Evolutionary conservation across 2,113 vertebrate species (phyloP).

Genomic region (Loxodonta africana): DNA sequence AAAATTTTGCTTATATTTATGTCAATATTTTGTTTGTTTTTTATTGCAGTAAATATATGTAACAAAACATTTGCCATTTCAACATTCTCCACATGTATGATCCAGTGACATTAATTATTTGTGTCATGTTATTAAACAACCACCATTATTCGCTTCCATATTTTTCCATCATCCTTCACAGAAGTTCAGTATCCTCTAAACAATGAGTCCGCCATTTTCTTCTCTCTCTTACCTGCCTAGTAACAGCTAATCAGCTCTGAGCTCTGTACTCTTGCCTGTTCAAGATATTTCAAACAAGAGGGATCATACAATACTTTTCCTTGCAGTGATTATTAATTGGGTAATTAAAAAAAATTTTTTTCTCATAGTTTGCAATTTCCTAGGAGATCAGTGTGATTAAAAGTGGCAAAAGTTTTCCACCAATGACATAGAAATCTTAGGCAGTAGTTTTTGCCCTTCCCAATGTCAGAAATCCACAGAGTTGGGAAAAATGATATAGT

Average conservation of each 20-base stretch:
- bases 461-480: not conserved
- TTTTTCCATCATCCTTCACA: not conserved
- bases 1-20: not conserved
- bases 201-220: not conserved
- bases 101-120: not conserved
- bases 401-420: not conserved
- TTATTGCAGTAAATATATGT: not conserved
- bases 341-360: not conserved
- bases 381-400: not conserved
- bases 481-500: not conserved
- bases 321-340: not conserved
- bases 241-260: no score
- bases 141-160: not conserved
- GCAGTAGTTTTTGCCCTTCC: not conserved
- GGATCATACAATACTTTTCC: not conserved
- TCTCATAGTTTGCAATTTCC: not conserved
- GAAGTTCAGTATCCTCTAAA: not conserved
- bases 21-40: not conserved
- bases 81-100: not conserved
- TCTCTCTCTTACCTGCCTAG: not conserved
- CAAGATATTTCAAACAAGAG: not conserved
- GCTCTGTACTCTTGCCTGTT: not conserved
- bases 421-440: not conserved
- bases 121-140: no score
- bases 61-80: not conserved